These are phyloP conservation scores for Acridotheres tristis DNA, from an alignment of 2,797 vertebrate genomes.

Conservation along the genomic window DNA sequence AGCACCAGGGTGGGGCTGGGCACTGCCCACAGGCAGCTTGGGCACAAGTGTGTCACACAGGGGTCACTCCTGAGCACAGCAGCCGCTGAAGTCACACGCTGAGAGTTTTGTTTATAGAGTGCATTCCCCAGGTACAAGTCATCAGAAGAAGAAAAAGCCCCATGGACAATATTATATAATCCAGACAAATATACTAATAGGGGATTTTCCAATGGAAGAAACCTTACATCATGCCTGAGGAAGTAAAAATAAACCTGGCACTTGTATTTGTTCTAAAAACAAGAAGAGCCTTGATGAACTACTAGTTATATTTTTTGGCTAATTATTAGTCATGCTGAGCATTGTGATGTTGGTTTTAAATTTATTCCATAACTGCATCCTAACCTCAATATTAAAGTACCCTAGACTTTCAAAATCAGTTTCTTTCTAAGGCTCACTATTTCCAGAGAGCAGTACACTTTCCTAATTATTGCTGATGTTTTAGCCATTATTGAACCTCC, in stretches of 20 bases:
- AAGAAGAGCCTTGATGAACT: constrained; percentile 57
- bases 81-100: background rate
- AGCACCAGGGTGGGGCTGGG: background rate
- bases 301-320: constrained; percentile 40
- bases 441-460: constrained; percentile 50
- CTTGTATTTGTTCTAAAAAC: constrained; percentile 38
- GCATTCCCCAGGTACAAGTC: constrained; percentile 1
- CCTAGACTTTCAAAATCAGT: background rate
- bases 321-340: constrained; percentile 50
- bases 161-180: constrained; percentile 47
- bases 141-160: constrained; percentile 38
- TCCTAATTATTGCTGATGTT: constrained; percentile 31
- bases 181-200: constrained; percentile 56
- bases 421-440: constrained; percentile 38
- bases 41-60: background rate
- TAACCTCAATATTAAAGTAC: constrained; percentile 38
- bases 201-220: constrained; percentile 69
- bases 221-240: constrained; percentile 60
- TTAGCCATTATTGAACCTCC: constrained; percentile 49
- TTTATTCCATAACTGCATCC: constrained; percentile 46
- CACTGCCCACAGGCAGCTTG: background rate
- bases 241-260: constrained; percentile 67
- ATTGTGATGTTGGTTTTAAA: constrained; percentile 27
- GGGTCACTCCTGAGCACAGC: background rate
- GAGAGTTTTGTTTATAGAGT: constrained; percentile 38